phyloP scores from a whole-genome alignment of 2,113 vertebrate genomes.

The Zapus hudsonius region DNA sequence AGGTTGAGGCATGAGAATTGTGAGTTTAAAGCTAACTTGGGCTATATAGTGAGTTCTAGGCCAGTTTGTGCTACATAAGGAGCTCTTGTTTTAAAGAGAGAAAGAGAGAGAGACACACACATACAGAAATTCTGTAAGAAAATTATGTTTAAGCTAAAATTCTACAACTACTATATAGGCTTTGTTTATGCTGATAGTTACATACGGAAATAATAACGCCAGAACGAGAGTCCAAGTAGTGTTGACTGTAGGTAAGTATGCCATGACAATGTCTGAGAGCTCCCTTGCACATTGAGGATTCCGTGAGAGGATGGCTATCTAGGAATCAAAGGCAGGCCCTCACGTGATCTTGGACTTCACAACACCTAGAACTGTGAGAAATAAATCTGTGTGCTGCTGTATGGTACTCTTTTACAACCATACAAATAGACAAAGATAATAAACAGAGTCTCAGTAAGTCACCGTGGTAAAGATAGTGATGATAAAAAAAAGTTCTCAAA shows the following conservation, averaged over 20 bases:
- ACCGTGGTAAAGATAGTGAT: not conserved
- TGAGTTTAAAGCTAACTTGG: not conserved
- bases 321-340: too few species aligned
- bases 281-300: not conserved
- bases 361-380: not conserved
- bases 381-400: not conserved
- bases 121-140: not conserved
- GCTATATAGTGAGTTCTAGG: not conserved
- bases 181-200: not conserved
- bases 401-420: not conserved
- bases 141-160: not conserved
- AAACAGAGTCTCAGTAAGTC: not conserved
- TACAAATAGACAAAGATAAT: not conserved
- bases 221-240: not conserved
- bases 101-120: too few species aligned
- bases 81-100: too few species aligned
- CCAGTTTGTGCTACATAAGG: not conserved
- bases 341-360: not conserved
- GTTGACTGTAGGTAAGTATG: not conserved
- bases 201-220: not conserved
- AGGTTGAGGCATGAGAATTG: too few species aligned
- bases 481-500: not conserved
- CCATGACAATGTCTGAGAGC: not conserved
- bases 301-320: not conserved
- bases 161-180: not conserved